A percentile compares a stretch with the other conserved stretches of the same genome.
phyloP scores from a whole-genome alignment of 2,113 vertebrate species.

The Parus major region DNA sequence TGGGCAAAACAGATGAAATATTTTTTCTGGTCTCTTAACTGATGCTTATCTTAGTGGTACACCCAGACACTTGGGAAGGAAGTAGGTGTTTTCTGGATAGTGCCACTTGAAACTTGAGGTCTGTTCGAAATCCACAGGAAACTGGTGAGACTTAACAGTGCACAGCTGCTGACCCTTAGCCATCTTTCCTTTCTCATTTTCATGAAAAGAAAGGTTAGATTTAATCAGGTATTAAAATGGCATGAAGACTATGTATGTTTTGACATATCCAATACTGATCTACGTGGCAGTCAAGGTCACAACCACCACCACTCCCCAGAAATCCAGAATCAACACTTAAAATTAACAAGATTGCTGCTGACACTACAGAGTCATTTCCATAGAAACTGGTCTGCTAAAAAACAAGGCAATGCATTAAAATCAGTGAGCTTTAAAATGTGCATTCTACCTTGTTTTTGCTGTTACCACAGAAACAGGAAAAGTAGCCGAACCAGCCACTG shows the following conservation, averaged over 20 bases:
- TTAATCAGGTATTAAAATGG: background rate
- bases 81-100: background rate
- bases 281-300: background rate
- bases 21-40: background rate
- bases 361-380: conserved; percentile 41
- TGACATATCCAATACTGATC: background rate
- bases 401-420: conserved; percentile 29
- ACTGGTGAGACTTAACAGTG: background rate
- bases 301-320: background rate
- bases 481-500: background rate
- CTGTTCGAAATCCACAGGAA: background rate
- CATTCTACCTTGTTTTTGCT: conserved; percentile 33
- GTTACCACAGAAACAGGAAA: conserved; percentile 62
- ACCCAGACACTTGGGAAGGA: background rate
- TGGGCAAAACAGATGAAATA: background rate
- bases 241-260: background rate
- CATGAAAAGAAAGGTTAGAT: conserved; percentile 21
- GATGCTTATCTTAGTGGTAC: background rate
- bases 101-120: conserved; percentile 16
- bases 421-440: conserved; percentile 21
- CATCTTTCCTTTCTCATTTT: background rate
- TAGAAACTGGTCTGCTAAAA: conserved; percentile 51
- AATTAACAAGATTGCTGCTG: background rate
- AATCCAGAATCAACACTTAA: background rate
- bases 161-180: conserved; percentile 1